A percentile compares a stretch with the other conserved stretches of the same genome.
Conservation (phyloP, 1,140 invertebrate species). For the Nasonia longicornis region DNA sequence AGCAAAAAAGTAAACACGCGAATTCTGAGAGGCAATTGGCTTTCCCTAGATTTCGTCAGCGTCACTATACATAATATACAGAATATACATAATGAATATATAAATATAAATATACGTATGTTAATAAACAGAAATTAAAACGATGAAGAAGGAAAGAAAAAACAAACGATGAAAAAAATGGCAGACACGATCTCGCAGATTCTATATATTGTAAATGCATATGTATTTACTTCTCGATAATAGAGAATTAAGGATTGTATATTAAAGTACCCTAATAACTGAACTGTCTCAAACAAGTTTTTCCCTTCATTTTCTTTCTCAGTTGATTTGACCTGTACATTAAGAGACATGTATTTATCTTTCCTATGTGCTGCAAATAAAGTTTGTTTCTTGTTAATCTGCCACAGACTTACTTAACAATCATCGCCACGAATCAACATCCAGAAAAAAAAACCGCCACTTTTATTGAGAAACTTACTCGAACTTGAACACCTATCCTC, state of each 20-base stretch:
- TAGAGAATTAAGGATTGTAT: conserved; percentile 59
- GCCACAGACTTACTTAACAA: conserved; percentile 7
- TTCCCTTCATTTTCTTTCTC: conserved; percentile 26
- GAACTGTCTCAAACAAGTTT: conserved; percentile 34
- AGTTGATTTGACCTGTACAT: conserved; percentile 24
- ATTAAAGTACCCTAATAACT: conserved; percentile 55
- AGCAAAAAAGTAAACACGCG: conserved; percentile 6
- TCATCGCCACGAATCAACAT: not conserved
- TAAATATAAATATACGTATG: conserved; percentile 47
- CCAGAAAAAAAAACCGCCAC: not conserved
- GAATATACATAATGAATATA: conserved; percentile 45
- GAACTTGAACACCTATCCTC: not conserved
- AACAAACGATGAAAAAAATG: conserved; percentile 10
- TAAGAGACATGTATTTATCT: conserved; percentile 44
- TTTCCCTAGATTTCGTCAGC: conserved; percentile 51
- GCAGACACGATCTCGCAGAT: conserved; percentile 52
- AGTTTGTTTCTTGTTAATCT: conserved; percentile 43
- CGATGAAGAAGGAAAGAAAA: conserved; percentile 24
- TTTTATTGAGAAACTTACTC: not conserved
- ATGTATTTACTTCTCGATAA: conserved; percentile 60
- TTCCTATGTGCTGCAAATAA: conserved; percentile 45
- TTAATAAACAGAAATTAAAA: conserved; percentile 47
- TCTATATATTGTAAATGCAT: conserved; percentile 57
- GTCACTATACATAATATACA: conserved; percentile 48
- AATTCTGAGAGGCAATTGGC: conserved; percentile 41